Conservation (phyloP, 2,113 vertebrate species). For the Nasalis larvatus region DNA sequence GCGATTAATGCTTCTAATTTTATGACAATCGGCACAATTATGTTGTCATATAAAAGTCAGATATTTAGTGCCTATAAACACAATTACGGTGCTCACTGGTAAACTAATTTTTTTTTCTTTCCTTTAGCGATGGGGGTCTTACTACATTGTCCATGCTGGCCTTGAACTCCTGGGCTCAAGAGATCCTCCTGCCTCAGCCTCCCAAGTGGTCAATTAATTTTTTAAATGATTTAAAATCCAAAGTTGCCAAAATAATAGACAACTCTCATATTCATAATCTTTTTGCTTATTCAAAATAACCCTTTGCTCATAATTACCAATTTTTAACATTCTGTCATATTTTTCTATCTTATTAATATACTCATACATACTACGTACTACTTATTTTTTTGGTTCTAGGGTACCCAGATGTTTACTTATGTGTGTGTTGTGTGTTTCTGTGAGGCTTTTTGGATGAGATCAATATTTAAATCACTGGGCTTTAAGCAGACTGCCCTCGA, state of each 20-base stretch:
- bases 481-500: not conserved
- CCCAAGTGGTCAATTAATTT: not conserved
- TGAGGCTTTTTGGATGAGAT: not conserved
- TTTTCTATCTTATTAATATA: not conserved
- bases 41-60: not conserved
- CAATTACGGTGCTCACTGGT: not conserved
- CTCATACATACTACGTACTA: no score
- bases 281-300: not conserved
- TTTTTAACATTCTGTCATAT: not conserved
- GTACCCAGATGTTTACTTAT: not conserved
- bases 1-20: not conserved
- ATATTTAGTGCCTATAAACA: not conserved
- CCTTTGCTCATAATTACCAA: not conserved
- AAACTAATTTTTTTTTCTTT: no score
- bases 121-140: no score
- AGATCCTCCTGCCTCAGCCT: no score
- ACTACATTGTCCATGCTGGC: no score
- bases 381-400: not conserved
- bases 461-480: not conserved
- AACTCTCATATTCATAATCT: not conserved
- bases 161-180: no score
- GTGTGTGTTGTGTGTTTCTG: not conserved
- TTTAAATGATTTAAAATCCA: conserved; percentile 46
- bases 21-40: not conserved
- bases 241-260: conserved; percentile 12